These are phyloP conservation scores for Semnornis frantzii DNA, from an alignment of 2,113 vertebrate genomes.

Conservation along the genomic window DNA sequence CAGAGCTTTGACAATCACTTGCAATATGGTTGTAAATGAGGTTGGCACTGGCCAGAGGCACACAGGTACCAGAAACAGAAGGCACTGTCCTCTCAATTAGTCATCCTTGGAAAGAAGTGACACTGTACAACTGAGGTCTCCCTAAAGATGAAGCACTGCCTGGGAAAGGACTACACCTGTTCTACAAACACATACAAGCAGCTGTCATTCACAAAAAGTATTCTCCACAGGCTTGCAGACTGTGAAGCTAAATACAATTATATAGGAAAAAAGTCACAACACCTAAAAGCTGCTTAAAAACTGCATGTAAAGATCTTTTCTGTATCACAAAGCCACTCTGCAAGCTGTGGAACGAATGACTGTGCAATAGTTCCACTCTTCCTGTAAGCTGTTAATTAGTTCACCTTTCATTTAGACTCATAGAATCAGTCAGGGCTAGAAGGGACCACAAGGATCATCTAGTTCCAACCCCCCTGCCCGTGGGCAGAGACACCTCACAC, in stretches of 20 bases:
- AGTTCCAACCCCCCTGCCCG: too few relatives aligned
- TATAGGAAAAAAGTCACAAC: neutral
- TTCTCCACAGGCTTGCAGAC: conserved; percentile 17
- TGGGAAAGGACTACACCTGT: neutral
- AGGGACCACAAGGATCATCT: too few relatives aligned
- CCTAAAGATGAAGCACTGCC: conserved; percentile 2
- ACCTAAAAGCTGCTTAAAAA: neutral
- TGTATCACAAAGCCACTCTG: neutral
- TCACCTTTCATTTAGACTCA: neutral
- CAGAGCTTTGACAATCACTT: neutral
- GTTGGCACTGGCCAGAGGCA: neutral
- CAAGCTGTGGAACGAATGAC: conserved; percentile 24
- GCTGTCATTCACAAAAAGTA: conserved; percentile 10
- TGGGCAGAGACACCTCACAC: too few relatives aligned
- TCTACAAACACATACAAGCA: conserved; percentile 1
- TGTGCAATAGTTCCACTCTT: neutral
- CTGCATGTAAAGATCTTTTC: neutral
- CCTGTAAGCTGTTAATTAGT: conserved; percentile 26
- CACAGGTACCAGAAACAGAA: neutral
- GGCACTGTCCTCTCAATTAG: neutral
- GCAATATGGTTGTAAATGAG: neutral
- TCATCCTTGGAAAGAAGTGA: neutral
- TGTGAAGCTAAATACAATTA: conserved; percentile 48
- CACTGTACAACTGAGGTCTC: neutral
- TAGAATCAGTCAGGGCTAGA: too few relatives aligned